phyloP scores from a whole-genome alignment of 2,113 vertebrate species.

The Rhadina sibilatrix region DNA sequence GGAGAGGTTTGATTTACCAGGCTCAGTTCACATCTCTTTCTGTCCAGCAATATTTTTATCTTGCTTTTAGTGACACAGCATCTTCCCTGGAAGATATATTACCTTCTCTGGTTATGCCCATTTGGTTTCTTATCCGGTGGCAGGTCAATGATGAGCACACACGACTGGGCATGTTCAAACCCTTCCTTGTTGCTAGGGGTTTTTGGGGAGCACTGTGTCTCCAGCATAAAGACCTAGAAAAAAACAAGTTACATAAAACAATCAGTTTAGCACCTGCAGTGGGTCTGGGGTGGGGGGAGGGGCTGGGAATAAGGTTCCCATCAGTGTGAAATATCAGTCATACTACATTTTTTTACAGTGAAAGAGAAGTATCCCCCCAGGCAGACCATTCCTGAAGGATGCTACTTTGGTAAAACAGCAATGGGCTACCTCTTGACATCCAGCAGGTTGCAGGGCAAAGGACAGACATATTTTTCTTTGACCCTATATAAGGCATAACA shows the following conservation, averaged over 20 bases:
- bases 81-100: not conserved
- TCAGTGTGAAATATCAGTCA: not conserved
- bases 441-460: not conserved
- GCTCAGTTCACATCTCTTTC: not conserved
- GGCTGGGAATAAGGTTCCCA: not conserved
- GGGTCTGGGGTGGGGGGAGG: fast-evolving
- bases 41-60: not conserved
- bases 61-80: not conserved
- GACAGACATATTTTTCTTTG: not conserved
- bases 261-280: not conserved
- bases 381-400: not conserved
- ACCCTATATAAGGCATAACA: not conserved
- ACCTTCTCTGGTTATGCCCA: conserved; percentile 92
- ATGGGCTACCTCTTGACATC: not conserved
- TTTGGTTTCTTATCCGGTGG: conserved; percentile 89
- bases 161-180: conserved; percentile 98
- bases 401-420: not conserved
- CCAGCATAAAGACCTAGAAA: conserved; percentile 93
- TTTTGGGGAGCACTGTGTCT: conserved; percentile 94
- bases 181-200: conserved; percentile 93
- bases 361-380: not conserved
- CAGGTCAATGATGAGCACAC: conserved; percentile 93
- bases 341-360: not conserved
- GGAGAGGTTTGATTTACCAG: not conserved
- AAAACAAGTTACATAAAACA: not conserved